These are phyloP conservation scores for Mustela erminea DNA, from an alignment of 2,797 vertebrate genomes.

Conservation along the genomic window DNA sequence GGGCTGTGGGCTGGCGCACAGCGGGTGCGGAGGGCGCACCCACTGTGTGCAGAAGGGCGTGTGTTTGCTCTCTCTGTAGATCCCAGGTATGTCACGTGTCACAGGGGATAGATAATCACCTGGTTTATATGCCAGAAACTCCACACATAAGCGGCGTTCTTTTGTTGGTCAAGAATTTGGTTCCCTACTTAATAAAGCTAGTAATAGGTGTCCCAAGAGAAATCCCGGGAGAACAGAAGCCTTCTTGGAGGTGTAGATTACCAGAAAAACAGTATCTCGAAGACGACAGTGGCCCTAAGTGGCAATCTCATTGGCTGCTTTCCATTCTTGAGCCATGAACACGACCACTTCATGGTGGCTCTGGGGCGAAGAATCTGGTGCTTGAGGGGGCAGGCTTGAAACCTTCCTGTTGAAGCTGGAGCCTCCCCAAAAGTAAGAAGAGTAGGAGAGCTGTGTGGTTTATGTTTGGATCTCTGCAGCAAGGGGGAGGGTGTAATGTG, in stretches of 20 bases:
- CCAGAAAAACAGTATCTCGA: neutral
- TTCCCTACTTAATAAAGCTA: neutral
- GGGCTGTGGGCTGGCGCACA: neutral
- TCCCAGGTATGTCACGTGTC: neutral
- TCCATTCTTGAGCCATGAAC: neutral
- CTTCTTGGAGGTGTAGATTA: neutral
- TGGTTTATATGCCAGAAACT: neutral
- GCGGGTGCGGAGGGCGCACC: neutral
- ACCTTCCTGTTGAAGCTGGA: neutral
- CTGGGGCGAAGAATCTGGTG: neutral
- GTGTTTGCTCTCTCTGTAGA: neutral
- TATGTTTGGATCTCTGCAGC: neutral
- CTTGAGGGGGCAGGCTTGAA: too few species aligned
- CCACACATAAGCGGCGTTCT: fast-evolving
- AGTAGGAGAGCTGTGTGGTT: too few species aligned
- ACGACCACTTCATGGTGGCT: too few species aligned
- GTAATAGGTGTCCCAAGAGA: neutral
- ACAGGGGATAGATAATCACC: neutral
- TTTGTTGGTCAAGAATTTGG: neutral
- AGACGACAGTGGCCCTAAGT: neutral
- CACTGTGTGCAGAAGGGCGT: neutral
- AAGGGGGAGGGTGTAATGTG: fast-evolving
- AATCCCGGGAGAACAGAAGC: neutral
- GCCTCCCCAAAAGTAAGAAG: neutral
- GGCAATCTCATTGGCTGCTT: neutral